A percentile compares a stretch with the other conserved stretches of the same genome.
Conservation (phyloP, 2,888 invertebrate species). For the Corythucha ciliata region DNA sequence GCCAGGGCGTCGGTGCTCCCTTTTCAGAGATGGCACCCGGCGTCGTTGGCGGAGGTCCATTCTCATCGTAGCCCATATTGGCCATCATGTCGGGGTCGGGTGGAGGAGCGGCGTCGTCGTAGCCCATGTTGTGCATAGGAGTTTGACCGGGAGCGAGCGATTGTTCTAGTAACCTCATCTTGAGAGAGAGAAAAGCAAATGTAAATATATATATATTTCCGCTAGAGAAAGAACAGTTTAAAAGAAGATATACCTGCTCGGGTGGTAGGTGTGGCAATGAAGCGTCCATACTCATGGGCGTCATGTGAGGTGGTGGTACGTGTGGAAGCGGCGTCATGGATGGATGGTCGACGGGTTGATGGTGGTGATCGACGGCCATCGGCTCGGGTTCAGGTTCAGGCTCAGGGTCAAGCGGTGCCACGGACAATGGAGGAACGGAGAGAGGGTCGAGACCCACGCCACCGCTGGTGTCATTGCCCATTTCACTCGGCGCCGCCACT, state of each 20-base stretch:
- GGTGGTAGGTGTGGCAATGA: constrained; percentile 57
- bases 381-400: constrained; percentile 15
- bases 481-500: constrained; percentile 37
- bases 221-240: not conserved
- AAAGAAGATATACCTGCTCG: constrained; percentile 46
- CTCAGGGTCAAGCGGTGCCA: constrained; percentile 21
- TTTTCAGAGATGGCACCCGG: constrained; percentile 52
- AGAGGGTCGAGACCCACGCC: constrained; percentile 24
- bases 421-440: constrained; percentile 30
- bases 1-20: constrained; percentile 53
- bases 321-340: constrained; percentile 28
- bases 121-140: constrained; percentile 30
- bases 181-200: constrained; percentile 3
- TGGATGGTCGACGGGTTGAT: constrained; percentile 9
- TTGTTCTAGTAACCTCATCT: constrained; percentile 29
- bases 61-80: constrained; percentile 60
- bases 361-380: constrained; percentile 22
- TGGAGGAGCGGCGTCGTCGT: constrained; percentile 21
- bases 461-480: constrained; percentile 1
- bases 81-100: constrained; percentile 47
- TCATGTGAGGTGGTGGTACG: constrained; percentile 30
- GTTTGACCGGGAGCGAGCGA: constrained; percentile 28
- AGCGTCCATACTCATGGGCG: constrained; percentile 43
- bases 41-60: constrained; percentile 51
- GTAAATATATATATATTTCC: not conserved